These are phyloP conservation scores for Istiophorus platypterus DNA, from an alignment of 2,113 vertebrate species.

Conservation along the genomic window DNA sequence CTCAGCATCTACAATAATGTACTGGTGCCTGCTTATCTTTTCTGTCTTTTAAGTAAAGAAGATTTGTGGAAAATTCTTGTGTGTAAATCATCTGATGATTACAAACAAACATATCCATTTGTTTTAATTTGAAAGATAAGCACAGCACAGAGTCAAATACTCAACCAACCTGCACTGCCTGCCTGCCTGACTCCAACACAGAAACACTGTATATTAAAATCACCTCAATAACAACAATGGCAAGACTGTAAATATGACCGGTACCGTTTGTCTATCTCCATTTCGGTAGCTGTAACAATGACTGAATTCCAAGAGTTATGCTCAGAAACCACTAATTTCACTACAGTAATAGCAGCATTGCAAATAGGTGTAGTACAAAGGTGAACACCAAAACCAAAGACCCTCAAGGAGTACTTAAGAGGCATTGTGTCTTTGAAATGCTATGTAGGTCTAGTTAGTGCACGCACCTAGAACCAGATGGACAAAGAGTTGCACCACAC, in stretches of 20 bases:
- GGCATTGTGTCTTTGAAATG: neutral
- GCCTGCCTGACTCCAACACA: neutral
- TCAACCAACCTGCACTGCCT: neutral
- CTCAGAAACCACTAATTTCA: neutral
- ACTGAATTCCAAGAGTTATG: neutral
- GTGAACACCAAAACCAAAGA: slow-evolving; percentile 14
- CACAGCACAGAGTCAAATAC: neutral
- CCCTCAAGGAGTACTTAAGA: neutral
- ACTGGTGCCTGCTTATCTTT: neutral
- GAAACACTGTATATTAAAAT: slow-evolving; percentile 12
- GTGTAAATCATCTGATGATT: neutral
- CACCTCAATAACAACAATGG: neutral
- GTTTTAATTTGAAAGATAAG: neutral
- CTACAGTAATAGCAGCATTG: neutral
- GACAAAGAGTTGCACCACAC: slow-evolving; percentile 44
- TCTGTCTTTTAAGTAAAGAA: neutral
- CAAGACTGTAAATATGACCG: neutral
- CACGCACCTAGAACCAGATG: slow-evolving; percentile 55
- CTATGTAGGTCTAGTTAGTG: slow-evolving; percentile 13
- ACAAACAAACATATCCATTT: slow-evolving; percentile 6
- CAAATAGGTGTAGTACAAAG: slow-evolving; percentile 1
- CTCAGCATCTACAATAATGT: neutral
- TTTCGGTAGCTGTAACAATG: neutral
- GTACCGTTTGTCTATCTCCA: neutral
- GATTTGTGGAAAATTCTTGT: neutral